A percentile compares a stretch with the other conserved stretches of the same genome.
Conservation (phyloP, 2,797 vertebrate genomes). For the Gambelia wislizenii region DNA sequence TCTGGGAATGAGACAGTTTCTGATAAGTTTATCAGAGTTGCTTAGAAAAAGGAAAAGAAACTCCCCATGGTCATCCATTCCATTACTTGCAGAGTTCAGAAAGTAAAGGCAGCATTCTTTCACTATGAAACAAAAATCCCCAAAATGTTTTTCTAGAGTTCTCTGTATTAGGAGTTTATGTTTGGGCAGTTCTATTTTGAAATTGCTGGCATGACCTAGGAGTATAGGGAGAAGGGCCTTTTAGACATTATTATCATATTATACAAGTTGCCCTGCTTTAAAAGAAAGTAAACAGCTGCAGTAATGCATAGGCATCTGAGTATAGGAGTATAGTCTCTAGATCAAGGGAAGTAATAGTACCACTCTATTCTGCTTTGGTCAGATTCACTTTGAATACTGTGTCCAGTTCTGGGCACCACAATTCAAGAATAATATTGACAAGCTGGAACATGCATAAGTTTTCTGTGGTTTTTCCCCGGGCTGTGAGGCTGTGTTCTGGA, state of each 20-base stretch:
- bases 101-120: slow-evolving; percentile 11
- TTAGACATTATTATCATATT: not conserved
- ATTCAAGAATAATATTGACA: too few relatives aligned
- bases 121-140: not conserved
- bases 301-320: not conserved
- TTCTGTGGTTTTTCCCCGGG: too few relatives aligned
- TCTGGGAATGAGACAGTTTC: slow-evolving; percentile 24
- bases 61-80: slow-evolving; percentile 1
- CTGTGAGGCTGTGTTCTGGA: too few relatives aligned
- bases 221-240: not conserved
- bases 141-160: not conserved
- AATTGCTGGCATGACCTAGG: not conserved
- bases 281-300: not conserved
- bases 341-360: too few relatives aligned
- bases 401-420: too few relatives aligned
- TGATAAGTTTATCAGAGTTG: slow-evolving; percentile 29
- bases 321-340: too few relatives aligned
- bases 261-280: not conserved
- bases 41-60: slow-evolving; percentile 13
- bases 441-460: too few relatives aligned
- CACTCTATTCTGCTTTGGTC: too few relatives aligned
- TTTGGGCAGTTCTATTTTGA: not conserved
- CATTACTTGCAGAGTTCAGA: slow-evolving; percentile 21
- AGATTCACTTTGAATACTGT: too few relatives aligned
- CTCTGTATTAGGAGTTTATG: not conserved